Conservation (phyloP, 2,113 vertebrate species). For the Hiodon tergisus region DNA sequence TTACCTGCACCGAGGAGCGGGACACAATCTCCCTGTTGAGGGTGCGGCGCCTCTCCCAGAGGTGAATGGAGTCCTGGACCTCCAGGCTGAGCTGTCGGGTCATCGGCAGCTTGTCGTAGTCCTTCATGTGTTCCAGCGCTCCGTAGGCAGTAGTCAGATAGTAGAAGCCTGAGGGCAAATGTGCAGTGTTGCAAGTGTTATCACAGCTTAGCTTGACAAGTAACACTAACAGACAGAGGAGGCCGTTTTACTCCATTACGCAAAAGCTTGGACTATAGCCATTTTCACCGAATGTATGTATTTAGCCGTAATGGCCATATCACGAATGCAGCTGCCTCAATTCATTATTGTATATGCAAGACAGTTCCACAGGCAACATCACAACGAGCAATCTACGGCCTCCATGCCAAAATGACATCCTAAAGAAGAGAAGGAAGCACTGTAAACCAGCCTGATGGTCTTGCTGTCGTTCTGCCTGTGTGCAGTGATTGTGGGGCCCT, state of each 20-base stretch:
- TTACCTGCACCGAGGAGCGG: slow-evolving; percentile 79
- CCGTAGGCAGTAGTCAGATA: slow-evolving; percentile 95
- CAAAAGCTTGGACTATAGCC: too few species aligned
- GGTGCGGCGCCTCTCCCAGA: slow-evolving; percentile 87
- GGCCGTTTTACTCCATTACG: too few species aligned
- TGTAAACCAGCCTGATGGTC: background rate
- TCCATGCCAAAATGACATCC: too few species aligned
- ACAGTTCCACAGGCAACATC: too few species aligned
- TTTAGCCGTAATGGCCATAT: too few species aligned
- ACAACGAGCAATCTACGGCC: too few species aligned
- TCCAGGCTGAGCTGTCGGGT: slow-evolving; percentile 86
- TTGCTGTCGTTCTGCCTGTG: background rate
- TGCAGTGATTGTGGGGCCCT: background rate
- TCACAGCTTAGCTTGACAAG: too few species aligned
- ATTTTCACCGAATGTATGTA: too few species aligned
- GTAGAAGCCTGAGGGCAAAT: slow-evolving; percentile 74
- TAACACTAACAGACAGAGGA: too few species aligned
- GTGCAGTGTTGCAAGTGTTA: slow-evolving; percentile 9
- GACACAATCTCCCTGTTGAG: slow-evolving; percentile 79
- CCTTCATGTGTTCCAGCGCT: slow-evolving; percentile 89
- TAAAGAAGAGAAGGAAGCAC: too few species aligned
- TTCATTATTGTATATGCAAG: too few species aligned
- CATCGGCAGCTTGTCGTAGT: slow-evolving; percentile 83
- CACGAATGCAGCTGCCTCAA: too few species aligned
- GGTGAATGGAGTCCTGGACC: slow-evolving; percentile 94